Conservation (phyloP, 64 coral and sea anemone species). For the Montipora sp. region DNA sequence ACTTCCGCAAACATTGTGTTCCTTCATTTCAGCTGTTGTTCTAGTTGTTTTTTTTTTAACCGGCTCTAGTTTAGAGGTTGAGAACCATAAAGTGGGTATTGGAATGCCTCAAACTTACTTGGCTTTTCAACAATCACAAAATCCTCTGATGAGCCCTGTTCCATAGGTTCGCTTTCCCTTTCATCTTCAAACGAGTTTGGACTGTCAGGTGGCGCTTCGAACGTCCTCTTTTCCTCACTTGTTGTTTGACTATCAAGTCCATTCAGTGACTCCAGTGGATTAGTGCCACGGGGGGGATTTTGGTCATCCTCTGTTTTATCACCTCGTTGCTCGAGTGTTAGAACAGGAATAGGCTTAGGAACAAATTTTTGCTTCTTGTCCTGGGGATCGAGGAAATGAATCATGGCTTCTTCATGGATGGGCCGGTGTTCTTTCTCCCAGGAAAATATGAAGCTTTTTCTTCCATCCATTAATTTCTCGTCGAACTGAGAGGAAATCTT, state of each 20-base stretch:
- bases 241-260: background rate
- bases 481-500: constrained; percentile 71
- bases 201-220: background rate
- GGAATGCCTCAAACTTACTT: background rate
- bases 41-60: background rate
- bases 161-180: background rate
- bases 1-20: background rate
- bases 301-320: background rate
- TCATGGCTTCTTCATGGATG: constrained; percentile 74
- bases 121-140: background rate
- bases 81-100: background rate
- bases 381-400: background rate
- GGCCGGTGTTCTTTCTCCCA: constrained; percentile 65
- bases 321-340: no score
- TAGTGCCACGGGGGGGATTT: background rate
- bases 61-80: background rate
- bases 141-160: background rate
- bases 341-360: background rate
- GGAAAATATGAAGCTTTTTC: constrained; percentile 72
- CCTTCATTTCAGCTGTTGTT: background rate
- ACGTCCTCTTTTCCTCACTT: background rate
- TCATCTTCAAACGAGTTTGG: background rate
- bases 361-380: background rate
- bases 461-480: constrained; percentile 50
- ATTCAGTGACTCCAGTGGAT: background rate